phyloP scores from a whole-genome alignment of 2,888 invertebrate genomes.

The Hemistola chrysoprasaria region DNA sequence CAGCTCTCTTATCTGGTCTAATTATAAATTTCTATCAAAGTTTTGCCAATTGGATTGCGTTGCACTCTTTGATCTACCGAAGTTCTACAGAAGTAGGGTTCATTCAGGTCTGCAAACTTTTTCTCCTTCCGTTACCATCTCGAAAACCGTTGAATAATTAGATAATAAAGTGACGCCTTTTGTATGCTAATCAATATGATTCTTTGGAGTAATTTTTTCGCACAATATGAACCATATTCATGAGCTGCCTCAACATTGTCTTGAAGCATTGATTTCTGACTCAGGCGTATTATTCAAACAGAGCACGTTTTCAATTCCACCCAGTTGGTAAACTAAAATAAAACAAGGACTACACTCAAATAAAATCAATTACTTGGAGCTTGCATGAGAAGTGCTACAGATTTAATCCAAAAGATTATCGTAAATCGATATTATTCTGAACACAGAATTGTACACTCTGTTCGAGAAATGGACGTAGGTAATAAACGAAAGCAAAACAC shows the following conservation, averaged over 20 bases:
- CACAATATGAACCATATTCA: slow-evolving; percentile 8
- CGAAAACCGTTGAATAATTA: no score
- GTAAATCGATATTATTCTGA: no score
- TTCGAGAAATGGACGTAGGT: slow-evolving; percentile 23
- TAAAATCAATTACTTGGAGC: no score
- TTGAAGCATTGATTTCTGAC: slow-evolving; percentile 7
- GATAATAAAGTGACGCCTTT: slow-evolving; percentile 6
- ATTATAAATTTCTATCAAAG: no score
- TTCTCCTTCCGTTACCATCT: no score
- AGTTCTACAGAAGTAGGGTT: no score
- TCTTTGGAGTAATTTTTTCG: slow-evolving; percentile 3
- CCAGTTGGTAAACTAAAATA: slow-evolving; percentile 1
- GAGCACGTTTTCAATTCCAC: slow-evolving; percentile 6
- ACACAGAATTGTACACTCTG: not conserved
- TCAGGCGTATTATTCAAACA: slow-evolving; percentile 14
- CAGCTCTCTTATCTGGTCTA: no score
- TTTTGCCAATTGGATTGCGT: no score
- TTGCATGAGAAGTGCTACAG: no score
- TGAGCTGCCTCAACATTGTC: slow-evolving; percentile 2
- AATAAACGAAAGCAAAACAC: slow-evolving; percentile 38
- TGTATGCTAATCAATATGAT: slow-evolving; percentile 32
- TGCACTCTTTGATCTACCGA: no score
- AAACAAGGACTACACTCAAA: slow-evolving; percentile 2
- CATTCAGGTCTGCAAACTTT: no score
- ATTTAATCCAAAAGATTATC: no score